Percentiles rank a stretch among this genome's conserved stretches.
Conservation (phyloP, 1,140 invertebrate species). For the Coenobita brevimanus region DNA sequence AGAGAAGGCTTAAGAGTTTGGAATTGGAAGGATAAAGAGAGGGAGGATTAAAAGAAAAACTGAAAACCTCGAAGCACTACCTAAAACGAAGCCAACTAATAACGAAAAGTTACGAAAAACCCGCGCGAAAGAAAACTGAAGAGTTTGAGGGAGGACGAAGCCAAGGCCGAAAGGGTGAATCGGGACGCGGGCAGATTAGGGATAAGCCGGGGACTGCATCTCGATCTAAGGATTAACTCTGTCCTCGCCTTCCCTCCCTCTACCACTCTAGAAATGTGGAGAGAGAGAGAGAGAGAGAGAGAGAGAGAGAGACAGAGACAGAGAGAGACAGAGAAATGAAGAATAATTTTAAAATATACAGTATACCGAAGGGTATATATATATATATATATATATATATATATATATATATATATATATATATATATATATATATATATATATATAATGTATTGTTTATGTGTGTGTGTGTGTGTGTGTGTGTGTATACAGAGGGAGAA, state of each 20-base stretch:
- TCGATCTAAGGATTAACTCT: conserved; percentile 63
- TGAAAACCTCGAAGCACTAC: neutral
- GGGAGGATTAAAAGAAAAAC: neutral
- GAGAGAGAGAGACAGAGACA: neutral
- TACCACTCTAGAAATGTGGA: neutral
- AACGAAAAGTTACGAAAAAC: neutral
- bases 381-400: conserved; percentile 14
- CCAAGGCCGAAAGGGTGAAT: neutral
- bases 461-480: neutral
- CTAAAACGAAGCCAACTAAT: neutral
- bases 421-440: neutral
- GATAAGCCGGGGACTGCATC: conserved; percentile 65
- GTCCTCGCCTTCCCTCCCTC: conserved; percentile 38
- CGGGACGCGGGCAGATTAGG: conserved; percentile 53
- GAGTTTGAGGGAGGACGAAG: conserved; percentile 11
- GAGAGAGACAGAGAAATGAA: neutral
- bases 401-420: neutral
- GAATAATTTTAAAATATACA: neutral
- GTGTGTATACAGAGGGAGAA: neutral
- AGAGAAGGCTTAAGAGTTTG: neutral
- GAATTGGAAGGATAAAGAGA: neutral
- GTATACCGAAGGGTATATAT: too few relatives aligned
- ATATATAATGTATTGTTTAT: neutral
- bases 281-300: conserved; percentile 9
- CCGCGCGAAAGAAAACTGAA: neutral